Percentiles rank a stretch among this genome's conserved stretches.
Conservation (phyloP, 2,888 invertebrate genomes). For the Melinaea marsaeus region DNA sequence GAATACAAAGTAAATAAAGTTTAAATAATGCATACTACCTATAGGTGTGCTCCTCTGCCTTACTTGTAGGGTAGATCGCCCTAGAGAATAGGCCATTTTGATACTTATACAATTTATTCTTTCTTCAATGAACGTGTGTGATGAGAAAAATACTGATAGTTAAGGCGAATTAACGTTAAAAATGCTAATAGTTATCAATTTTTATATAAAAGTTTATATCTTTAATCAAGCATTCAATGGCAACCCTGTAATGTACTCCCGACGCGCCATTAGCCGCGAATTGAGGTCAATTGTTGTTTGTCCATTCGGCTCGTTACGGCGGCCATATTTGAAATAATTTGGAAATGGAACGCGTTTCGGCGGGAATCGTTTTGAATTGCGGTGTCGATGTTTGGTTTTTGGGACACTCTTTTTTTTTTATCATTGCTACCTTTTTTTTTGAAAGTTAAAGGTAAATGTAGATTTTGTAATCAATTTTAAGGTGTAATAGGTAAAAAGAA, state of each 20-base stretch:
- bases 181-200: neutral
- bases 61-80: too few relatives aligned
- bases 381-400: slow-evolving; percentile 10
- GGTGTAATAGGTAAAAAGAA: too few relatives aligned
- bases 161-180: neutral
- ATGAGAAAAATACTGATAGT: too few relatives aligned
- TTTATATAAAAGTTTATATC: neutral
- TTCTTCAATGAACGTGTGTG: too few relatives aligned
- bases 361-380: slow-evolving; percentile 24
- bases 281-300: slow-evolving; percentile 63
- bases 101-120: too few relatives aligned
- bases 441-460: too few relatives aligned
- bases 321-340: slow-evolving; percentile 64
- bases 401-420: neutral
- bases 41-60: too few relatives aligned
- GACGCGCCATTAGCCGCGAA: slow-evolving; percentile 49
- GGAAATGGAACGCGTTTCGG: slow-evolving; percentile 52
- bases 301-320: slow-evolving; percentile 51
- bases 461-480: too few relatives aligned
- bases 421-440: neutral
- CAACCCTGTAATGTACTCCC: slow-evolving; percentile 31
- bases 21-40: too few relatives aligned
- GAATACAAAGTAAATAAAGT: too few relatives aligned
- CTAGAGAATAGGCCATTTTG: too few relatives aligned
- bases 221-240: slow-evolving; percentile 9